These are phyloP conservation scores for Phrynocephalus versicolor DNA, from an alignment of 2,113 vertebrate genomes.

Conservation along the genomic window DNA sequence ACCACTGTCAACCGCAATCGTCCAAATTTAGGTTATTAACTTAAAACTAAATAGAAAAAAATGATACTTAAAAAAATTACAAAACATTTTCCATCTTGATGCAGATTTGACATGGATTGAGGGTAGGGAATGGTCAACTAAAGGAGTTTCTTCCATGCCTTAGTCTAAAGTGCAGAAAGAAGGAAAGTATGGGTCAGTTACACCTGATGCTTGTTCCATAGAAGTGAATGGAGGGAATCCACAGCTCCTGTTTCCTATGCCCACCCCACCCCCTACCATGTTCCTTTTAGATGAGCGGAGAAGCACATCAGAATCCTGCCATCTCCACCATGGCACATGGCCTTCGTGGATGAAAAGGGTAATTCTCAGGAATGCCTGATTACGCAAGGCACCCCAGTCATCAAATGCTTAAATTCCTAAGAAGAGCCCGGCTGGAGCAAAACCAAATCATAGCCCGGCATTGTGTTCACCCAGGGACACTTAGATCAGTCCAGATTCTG, in stretches of 20 bases:
- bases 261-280: too few relatives aligned
- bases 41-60: constrained; percentile 68
- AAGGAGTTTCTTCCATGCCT: constrained; percentile 78
- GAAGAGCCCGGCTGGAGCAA: too few relatives aligned
- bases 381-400: too few relatives aligned
- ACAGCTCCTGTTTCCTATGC: not conserved
- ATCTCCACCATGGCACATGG: not conserved
- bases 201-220: not conserved
- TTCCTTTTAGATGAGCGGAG: not conserved
- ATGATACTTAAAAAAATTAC: constrained; percentile 69
- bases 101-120: constrained; percentile 70
- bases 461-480: too few relatives aligned
- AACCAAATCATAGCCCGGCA: too few relatives aligned
- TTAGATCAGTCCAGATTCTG: not conserved
- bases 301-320: not conserved
- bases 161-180: constrained; percentile 84
- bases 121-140: constrained; percentile 64
- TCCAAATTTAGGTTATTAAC: constrained; percentile 72
- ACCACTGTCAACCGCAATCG: constrained; percentile 78
- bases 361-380: not conserved
- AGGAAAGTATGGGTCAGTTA: not conserved
- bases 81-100: constrained; percentile 62
- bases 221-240: not conserved
- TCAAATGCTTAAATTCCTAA: not conserved
- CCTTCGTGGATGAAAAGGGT: not conserved